Conservation (phyloP, 2,113 vertebrate species). For the Aptenodytes patagonicus region DNA sequence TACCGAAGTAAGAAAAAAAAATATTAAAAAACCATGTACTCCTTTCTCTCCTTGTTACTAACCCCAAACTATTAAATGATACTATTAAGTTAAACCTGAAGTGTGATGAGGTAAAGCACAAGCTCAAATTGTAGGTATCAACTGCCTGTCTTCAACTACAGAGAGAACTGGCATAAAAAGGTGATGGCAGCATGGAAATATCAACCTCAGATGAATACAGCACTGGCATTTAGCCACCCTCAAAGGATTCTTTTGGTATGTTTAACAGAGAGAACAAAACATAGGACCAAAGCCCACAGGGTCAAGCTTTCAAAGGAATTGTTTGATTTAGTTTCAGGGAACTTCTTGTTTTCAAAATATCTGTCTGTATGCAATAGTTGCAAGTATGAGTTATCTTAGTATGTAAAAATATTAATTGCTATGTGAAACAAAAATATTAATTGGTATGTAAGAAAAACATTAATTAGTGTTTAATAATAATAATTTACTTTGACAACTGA, state of each 20-base stretch:
- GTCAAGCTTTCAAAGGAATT: neutral
- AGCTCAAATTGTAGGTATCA: neutral
- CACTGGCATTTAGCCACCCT: neutral
- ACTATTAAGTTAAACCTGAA: neutral
- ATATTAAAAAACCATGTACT: neutral
- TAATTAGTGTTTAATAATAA: neutral
- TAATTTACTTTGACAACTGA: neutral
- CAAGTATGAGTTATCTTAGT: neutral
- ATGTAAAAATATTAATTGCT: neutral
- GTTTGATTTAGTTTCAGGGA: neutral
- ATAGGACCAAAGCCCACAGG: neutral
- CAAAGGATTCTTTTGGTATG: neutral
- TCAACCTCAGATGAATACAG: neutral
- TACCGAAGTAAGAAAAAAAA: neutral
- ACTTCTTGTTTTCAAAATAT: neutral
- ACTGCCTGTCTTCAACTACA: neutral
- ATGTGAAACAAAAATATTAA: neutral
- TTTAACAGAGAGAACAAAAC: neutral
- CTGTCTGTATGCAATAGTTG: neutral
- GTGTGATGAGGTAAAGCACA: neutral
- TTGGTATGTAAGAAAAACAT: neutral
- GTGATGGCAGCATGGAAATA: neutral
- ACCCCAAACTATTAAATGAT: neutral
- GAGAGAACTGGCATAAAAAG: neutral
- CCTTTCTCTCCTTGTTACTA: neutral